Conservation (phyloP, 2,797 vertebrate genomes). For the Enteromius trimaculatus region DNA sequence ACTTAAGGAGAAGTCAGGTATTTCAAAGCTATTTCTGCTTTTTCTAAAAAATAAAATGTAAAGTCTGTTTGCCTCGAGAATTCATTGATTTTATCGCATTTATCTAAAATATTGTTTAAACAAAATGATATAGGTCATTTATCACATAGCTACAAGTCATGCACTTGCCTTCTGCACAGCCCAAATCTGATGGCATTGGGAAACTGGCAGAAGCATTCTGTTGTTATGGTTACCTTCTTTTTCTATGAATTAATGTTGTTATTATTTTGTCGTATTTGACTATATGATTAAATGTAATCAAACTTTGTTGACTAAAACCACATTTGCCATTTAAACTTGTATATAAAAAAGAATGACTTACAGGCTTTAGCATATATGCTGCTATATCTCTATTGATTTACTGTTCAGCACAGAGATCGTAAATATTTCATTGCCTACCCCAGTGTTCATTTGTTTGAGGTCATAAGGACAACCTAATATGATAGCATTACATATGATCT, state of each 20-base stretch:
- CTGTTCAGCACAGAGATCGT: background rate
- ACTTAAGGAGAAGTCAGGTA: background rate
- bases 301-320: background rate
- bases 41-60: background rate
- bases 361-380: background rate
- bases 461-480: conserved; percentile 11
- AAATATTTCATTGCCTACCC: conserved; percentile 15
- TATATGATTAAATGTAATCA: background rate
- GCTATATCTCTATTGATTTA: background rate
- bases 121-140: background rate
- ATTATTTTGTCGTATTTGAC: background rate
- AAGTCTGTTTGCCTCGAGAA: background rate
- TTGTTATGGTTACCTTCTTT: background rate
- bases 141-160: background rate
- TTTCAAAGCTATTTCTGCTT: background rate
- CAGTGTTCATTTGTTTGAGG: background rate
- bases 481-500: background rate
- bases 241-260: background rate
- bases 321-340: background rate
- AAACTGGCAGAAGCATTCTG: background rate
- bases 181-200: background rate
- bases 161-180: background rate
- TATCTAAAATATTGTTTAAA: background rate
- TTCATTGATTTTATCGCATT: background rate
- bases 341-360: background rate